Evolutionary conservation across 2,888 invertebrate species (phyloP).

Genomic region (Napeogenes inachia): DNA sequence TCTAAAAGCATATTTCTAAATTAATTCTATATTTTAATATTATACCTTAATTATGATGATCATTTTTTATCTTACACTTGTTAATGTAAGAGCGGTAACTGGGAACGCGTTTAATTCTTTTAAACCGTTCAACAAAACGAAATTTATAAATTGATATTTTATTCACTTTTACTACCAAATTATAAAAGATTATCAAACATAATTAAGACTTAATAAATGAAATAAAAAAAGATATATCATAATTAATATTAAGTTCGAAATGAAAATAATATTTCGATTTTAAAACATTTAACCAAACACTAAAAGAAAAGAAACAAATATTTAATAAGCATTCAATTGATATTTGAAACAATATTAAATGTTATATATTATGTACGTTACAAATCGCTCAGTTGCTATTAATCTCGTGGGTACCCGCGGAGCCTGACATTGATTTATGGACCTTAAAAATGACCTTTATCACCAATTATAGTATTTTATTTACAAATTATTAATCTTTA

Average conservation of each 20-base stretch:
- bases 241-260: no score
- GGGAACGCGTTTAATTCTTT: constrained; percentile 7
- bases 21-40: neutral
- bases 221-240: neutral
- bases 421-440: constrained; percentile 27
- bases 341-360: constrained; percentile 22
- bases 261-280: no score
- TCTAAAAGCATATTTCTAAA: neutral
- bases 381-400: constrained; percentile 29
- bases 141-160: neutral
- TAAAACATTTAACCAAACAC: no score
- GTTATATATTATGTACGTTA: constrained; percentile 4
- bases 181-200: neutral
- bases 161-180: neutral
- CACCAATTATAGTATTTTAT: constrained; percentile 27
- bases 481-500: constrained; percentile 15
- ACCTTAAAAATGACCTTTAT: constrained; percentile 30
- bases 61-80: neutral
- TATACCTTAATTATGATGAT: neutral
- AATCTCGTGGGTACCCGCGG: constrained; percentile 26
- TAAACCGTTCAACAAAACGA: neutral
- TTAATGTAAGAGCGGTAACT: neutral
- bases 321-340: constrained; percentile 7
- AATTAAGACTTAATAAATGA: neutral
- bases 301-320: neutral